Evolutionary conservation across 2,113 vertebrate species (phyloP), one percentile per base, ranked within the genome.

Genomic region (Syngnathus floridae): DNA sequence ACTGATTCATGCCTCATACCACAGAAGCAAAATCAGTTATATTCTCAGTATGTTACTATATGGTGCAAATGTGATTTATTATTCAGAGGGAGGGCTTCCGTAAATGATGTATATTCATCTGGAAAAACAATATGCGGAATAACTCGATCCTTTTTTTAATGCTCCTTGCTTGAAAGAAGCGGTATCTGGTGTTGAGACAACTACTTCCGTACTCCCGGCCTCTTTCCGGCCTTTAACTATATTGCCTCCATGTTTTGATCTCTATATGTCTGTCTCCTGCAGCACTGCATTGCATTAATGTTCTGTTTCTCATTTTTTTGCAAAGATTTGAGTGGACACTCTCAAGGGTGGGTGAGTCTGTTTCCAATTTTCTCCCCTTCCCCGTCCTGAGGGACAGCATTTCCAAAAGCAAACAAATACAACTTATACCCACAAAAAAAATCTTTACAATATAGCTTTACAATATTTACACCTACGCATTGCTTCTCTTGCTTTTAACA

Each of bases 341-440:
- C 78, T 82, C 66, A 46, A 16, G 77, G 68, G 76, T 78, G 75
- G 68, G 70, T 73, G 76, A 77, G 69, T 88, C 85, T 87, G 84
- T 87, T 88, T 87, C 69, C 80, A 87, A 86, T 86, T 84, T 84
- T 69, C 82, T 67, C 55, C 79, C 70, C 70, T 77, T 83, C 66
- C 73, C 61, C 35, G 56, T 83, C 67, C 75, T 9, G 26, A 74
- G 70, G 79, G 83, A 75, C 64, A 38, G 68, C 73, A 72, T 60
- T 63, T 75, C 71, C 60, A 61, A 76, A 73, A 72, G 58, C 72
- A 79, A 82, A 88, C 65, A 78, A 81, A 78, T 63, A 62, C 62
- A 74, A 65, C 21, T 26, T 43, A 46, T 71, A 67, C 26, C 26
- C 66, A 64, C n/a, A 46, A 55, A 60, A 40, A 9, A 7, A 40